phyloP scores from a whole-genome alignment of 2,113 vertebrate genomes.

The Zosterops hypoxanthus region DNA sequence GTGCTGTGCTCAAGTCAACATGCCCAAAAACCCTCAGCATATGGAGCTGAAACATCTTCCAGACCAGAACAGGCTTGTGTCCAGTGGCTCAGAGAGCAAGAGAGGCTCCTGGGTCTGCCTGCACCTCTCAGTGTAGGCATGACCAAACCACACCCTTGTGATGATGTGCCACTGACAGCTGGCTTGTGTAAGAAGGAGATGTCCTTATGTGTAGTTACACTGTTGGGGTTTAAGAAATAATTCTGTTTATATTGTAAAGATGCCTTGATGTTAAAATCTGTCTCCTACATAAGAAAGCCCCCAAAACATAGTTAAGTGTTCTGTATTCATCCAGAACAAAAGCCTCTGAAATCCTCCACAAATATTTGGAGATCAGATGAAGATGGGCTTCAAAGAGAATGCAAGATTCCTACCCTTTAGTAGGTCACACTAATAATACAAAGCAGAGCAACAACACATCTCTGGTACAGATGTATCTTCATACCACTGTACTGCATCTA shows the following conservation, averaged over 20 bases:
- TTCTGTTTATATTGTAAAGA: background rate
- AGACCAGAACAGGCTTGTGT: background rate
- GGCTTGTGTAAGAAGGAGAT: background rate
- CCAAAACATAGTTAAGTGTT: background rate
- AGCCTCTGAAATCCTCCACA: slow-evolving; percentile 17
- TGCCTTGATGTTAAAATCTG: background rate
- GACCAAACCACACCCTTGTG: background rate
- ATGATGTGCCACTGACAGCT: background rate
- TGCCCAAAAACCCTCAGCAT: slow-evolving; percentile 10
- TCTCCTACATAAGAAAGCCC: background rate
- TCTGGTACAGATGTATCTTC: slow-evolving; percentile 39
- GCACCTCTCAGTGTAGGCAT: background rate
- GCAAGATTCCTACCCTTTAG: slow-evolving; percentile 13
- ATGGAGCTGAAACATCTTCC: slow-evolving; percentile 17
- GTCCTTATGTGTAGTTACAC: background rate
- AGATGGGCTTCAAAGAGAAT: slow-evolving; percentile 43
- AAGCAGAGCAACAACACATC: slow-evolving; percentile 17
- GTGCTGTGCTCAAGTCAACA: background rate
- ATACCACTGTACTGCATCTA: background rate
- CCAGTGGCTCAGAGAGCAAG: background rate
- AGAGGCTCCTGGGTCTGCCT: background rate
- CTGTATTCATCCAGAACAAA: slow-evolving; percentile 12
- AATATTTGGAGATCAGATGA: slow-evolving; percentile 46
- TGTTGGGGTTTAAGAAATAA: background rate
- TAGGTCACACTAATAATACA: background rate